Base-by-base conservation (phyloP, 2,888 invertebrate species). In the Ariolimax columbianus region DNA sequence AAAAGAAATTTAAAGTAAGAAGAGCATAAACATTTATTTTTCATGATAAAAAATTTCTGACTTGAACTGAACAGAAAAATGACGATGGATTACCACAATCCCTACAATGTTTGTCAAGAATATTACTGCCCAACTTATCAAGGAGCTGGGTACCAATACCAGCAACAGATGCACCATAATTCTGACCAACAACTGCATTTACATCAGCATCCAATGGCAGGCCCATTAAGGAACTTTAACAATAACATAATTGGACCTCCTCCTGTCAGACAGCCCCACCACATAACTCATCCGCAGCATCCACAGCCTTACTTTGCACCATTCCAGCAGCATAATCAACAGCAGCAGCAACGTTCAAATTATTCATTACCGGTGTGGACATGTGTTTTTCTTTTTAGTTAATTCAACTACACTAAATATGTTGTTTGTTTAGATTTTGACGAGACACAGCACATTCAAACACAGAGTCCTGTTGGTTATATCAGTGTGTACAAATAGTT, bases 81-180 rank as follows among this genome's bases (percentile, higher is more conserved):
- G 82, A 86, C 86, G 72, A 86, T 87, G 87, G 87, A 87, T 86
- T 87, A 87, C 59, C 84, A 87, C 38, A 78, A 86, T n/a, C 87
- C 82, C 59, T 87, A 86, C 80, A 87, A 84, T 83, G 83, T 86
- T 79, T 87, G 80, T 83, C 86, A 84, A 19, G 87, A 86, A n/a
- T 87, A 86, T 66, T 87, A 87, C 77, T 78, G 83, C 78, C 86
- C 85, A 14, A 78, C 81, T 38, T 86, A 86, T 59, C 84, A 84
- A 70, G 79, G 73, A 43, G 3, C 84, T 33, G 83, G 82, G 4
- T 86, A 86, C 66, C 85, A 72, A 70, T 85, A 82, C 75, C 82
- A 83, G 33, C 83, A 68, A 26, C 77, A 68, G 17, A 3, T 30
- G 30, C 63, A 75, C 14, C 78, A 77, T 33, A 36, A 30, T 36